A percentile compares a stretch with the other conserved stretches of the same genome.
These are phyloP conservation scores for Pteronura brasiliensis DNA, from an alignment of 2,113 vertebrate species.

Conservation along the genomic window DNA sequence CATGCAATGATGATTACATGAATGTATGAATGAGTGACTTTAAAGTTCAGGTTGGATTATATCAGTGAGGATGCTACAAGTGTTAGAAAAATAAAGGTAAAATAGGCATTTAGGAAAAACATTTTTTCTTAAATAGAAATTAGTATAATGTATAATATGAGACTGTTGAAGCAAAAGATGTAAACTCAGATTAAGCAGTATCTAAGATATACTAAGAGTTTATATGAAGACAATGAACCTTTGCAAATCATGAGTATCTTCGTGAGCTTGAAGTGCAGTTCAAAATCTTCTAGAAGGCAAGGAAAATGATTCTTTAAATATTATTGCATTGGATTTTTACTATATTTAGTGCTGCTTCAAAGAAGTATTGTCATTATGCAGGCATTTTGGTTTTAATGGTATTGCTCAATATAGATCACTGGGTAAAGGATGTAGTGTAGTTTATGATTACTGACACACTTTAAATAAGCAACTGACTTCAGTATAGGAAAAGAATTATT, in stretches of 20 bases:
- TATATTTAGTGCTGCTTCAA: not conserved
- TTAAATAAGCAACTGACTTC: not conserved
- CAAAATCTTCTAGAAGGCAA: conserved; percentile 6
- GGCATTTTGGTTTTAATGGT: not conserved
- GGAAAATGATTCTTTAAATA: not conserved
- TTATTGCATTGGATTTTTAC: not conserved
- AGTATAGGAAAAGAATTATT: not conserved
- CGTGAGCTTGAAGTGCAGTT: not conserved
- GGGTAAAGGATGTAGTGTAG: not conserved
- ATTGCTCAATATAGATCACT: not conserved
- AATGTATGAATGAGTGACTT: not conserved
- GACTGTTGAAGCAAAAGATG: not conserved
- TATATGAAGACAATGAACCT: not conserved
- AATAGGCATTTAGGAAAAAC: not conserved
- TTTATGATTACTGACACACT: not conserved
- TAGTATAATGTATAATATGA: not conserved
- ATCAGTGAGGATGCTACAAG: not conserved
- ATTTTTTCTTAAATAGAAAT: not conserved
- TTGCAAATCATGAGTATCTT: not conserved
- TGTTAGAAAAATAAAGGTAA: conserved; percentile 22
- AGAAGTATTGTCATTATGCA: not conserved
- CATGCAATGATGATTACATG: not conserved
- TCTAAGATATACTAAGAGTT: not conserved
- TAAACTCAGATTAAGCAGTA: not conserved
- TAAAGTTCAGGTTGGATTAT: not conserved